A percentile compares a stretch with the other conserved stretches of the same genome.
These are phyloP conservation scores for Hanleya hanleyi DNA, from an alignment of 2,888 invertebrate species.

Conservation along the genomic window DNA sequence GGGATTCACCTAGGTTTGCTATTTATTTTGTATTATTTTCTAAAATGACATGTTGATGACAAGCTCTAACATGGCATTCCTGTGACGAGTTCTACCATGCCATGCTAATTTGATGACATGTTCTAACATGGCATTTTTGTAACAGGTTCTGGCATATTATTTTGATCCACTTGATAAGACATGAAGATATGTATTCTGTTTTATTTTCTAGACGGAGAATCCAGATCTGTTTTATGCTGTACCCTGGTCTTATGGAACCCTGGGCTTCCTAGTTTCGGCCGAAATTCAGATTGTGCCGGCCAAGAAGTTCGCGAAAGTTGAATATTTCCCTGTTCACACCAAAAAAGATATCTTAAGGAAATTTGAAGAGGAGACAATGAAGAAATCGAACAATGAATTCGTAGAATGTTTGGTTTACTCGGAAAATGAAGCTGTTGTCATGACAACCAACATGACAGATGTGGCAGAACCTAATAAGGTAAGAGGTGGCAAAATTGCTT, in stretches of 20 bases:
- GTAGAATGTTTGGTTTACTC: constrained; percentile 83
- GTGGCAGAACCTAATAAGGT: constrained; percentile 79
- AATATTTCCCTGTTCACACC: constrained; percentile 79
- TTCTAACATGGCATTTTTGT: no score
- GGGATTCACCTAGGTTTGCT: no score
- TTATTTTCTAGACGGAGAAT: constrained; percentile 78
- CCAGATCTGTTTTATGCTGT: constrained; percentile 84
- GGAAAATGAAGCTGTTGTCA: constrained; percentile 82
- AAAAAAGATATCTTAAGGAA: constrained; percentile 47
- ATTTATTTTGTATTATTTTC: no score
- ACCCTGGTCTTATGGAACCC: constrained; percentile 90
- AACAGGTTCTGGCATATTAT: no score
- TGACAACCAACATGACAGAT: constrained; percentile 83
- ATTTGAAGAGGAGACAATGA: constrained; percentile 77
- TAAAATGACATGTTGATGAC: no score
- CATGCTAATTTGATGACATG: no score
- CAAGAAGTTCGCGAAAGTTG: constrained; percentile 78
- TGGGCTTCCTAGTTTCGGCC: constrained; percentile 84
- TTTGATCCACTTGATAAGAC: no score
- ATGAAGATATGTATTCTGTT: no score
- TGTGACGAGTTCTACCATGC: no score
- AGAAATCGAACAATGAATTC: constrained; percentile 79
- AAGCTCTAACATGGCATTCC: no score
- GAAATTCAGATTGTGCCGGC: constrained; percentile 84
- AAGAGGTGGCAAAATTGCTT: no score